phyloP scores from a whole-genome alignment of 2,888 invertebrate species.

The Lepidocyrtoides sp. region DNA sequence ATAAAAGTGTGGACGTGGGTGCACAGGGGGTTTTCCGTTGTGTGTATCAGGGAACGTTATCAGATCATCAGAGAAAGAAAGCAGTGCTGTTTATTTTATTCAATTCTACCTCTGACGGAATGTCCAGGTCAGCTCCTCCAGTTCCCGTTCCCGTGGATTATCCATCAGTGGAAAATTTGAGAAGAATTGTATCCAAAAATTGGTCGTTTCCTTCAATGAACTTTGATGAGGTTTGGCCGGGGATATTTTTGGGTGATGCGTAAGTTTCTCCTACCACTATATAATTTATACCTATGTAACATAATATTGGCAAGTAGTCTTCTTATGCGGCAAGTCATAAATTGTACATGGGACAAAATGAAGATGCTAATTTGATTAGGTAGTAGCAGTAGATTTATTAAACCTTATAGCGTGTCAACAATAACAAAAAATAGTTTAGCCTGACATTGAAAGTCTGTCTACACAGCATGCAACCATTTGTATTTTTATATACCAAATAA shows the following conservation, averaged over 20 bases:
- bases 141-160: slow-evolving; percentile 34
- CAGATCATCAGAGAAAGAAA: background rate
- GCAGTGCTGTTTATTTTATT: background rate
- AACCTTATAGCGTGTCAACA: background rate
- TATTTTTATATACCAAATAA: background rate
- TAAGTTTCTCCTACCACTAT: no score
- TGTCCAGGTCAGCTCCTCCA: slow-evolving; percentile 50
- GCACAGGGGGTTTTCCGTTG: background rate
- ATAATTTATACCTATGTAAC: no score
- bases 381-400: background rate
- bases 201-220: slow-evolving; percentile 86
- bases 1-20: background rate
- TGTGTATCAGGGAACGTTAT: background rate
- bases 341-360: no score
- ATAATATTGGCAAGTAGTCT: no score
- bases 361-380: no score
- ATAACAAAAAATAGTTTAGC: background rate
- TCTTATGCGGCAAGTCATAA: no score
- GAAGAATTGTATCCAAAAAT: slow-evolving; percentile 84
- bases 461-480: background rate
- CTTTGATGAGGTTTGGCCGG: slow-evolving; percentile 87
- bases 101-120: background rate
- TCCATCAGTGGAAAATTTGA: slow-evolving; percentile 68
- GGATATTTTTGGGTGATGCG: slow-evolving; percentile 87
- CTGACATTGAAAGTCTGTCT: background rate